A percentile compares a stretch with the other conserved stretches of the same genome.
Evolutionary conservation across 2,888 invertebrate species (phyloP).

Genomic region (Papilio gigon): DNA sequence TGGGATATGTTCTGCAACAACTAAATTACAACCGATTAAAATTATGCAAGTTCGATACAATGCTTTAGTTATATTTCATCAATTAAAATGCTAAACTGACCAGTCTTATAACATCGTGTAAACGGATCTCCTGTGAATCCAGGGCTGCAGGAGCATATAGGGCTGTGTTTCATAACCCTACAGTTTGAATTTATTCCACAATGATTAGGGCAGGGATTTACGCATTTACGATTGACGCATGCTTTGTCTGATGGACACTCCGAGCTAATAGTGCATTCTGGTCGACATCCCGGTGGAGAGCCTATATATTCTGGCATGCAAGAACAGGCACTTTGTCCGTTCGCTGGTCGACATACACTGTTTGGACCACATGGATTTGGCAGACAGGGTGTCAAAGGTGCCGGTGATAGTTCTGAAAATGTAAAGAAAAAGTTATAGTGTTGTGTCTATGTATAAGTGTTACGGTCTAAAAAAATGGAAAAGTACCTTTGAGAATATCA

Average conservation of each 20-base stretch:
- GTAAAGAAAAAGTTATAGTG: conserved; percentile 32
- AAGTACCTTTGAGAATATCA: conserved; percentile 65
- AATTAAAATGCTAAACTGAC: conserved; percentile 59
- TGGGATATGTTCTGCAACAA: conserved; percentile 55
- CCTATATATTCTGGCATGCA: conserved; percentile 88
- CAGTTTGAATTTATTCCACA: conserved; percentile 87
- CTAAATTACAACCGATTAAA: conserved; percentile 51
- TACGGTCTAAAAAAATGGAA: conserved; percentile 8
- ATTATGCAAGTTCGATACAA: conserved; percentile 24
- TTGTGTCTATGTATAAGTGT: conserved; percentile 13
- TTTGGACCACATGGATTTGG: conserved; percentile 90
- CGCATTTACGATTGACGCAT: conserved; percentile 89
- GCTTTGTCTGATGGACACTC: conserved; percentile 88
- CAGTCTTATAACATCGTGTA: conserved; percentile 82
- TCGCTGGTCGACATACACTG: conserved; percentile 86
- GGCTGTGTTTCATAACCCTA: conserved; percentile 89
- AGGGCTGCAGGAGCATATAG: conserved; percentile 87
- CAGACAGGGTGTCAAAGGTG: conserved; percentile 82
- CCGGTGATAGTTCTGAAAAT: conserved; percentile 64
- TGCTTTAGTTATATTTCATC: background rate
- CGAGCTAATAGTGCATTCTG: conserved; percentile 89
- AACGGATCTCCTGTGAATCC: conserved; percentile 87
- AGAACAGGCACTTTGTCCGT: conserved; percentile 88
- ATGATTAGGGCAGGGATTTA: conserved; percentile 88
- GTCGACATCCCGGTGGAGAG: conserved; percentile 88